A percentile compares a stretch with the other conserved stretches of the same genome.
Conservation (phyloP, 2,113 vertebrate genomes). For the Otocyon megalotis region DNA sequence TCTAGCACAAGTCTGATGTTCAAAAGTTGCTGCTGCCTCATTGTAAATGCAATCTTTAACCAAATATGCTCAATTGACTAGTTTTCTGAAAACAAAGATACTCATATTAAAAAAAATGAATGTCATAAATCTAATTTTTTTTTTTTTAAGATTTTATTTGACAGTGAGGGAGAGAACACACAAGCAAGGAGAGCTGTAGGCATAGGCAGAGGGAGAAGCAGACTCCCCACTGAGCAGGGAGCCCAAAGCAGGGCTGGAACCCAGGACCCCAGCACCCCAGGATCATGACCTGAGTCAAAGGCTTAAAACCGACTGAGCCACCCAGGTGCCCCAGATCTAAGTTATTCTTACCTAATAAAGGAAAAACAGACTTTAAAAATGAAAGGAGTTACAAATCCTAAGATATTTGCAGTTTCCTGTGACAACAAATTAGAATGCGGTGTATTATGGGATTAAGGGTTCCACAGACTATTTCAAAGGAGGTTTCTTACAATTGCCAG, state of each 20-base stretch:
- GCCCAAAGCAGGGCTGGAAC: too few relatives aligned
- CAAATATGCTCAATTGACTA: background rate
- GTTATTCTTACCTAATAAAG: conserved; percentile 22
- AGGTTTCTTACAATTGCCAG: background rate
- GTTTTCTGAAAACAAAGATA: background rate
- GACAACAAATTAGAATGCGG: conserved; percentile 6
- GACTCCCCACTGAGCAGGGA: too few relatives aligned
- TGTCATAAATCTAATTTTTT: too few relatives aligned
- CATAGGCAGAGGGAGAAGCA: too few relatives aligned
- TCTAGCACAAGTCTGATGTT: background rate
- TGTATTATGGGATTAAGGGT: background rate
- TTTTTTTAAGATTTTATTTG: too few relatives aligned
- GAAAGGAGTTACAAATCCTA: background rate
- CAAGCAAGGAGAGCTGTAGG: too few relatives aligned
- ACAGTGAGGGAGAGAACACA: too few relatives aligned
- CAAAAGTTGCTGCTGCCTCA: background rate
- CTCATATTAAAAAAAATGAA: background rate
- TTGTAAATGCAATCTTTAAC: background rate
- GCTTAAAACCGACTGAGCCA: too few relatives aligned
- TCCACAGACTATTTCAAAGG: conserved; percentile 4
- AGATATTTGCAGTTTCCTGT: background rate
- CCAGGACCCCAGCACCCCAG: too few relatives aligned
- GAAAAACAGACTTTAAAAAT: background rate
- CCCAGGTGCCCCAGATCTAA: background rate
- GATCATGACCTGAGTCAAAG: too few relatives aligned